Conservation (phyloP, 2,888 invertebrate genomes). For the Apocheima hispidaria region DNA sequence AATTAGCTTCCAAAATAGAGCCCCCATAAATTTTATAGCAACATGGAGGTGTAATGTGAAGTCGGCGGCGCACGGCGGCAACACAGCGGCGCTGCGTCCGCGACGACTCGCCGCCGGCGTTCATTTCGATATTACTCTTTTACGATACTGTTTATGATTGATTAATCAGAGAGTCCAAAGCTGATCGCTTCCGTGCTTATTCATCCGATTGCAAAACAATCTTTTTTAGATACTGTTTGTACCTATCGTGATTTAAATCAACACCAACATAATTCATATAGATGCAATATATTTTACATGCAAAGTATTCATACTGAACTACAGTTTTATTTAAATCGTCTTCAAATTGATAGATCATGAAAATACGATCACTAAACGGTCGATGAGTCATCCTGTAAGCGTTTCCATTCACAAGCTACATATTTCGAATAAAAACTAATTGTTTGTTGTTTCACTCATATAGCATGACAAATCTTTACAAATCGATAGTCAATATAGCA, state of each 20-base stretch:
- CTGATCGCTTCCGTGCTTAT: conserved; percentile 76
- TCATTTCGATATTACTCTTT: conserved; percentile 68
- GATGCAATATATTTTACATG: too few species aligned
- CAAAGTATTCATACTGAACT: too few species aligned
- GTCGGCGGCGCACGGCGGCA: conserved; percentile 54
- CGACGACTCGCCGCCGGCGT: conserved; percentile 58
- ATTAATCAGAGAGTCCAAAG: conserved; percentile 72
- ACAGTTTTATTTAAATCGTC: too few species aligned
- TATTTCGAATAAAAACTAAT: too few species aligned
- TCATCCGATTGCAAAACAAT: conserved; percentile 69
- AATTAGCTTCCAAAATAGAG: conserved; percentile 82
- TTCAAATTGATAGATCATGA: too few species aligned
- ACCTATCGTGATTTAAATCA: conserved; percentile 13
- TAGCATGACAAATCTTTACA: too few species aligned
- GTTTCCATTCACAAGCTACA: too few species aligned
- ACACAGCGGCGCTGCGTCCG: conserved; percentile 43
- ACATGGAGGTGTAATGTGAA: conserved; percentile 67
- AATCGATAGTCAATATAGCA: too few species aligned
- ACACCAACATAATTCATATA: too few species aligned
- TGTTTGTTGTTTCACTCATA: too few species aligned
- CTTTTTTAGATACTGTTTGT: conserved; percentile 45
- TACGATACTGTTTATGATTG: conserved; percentile 75
- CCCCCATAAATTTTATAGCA: conserved; percentile 81
- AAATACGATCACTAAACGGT: too few species aligned
- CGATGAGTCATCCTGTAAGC: too few species aligned